Percentiles rank a stretch among this genome's conserved stretches.
phyloP scores from a whole-genome alignment of 2,888 invertebrate genomes.

The Drosophila suboccidentalis region DNA sequence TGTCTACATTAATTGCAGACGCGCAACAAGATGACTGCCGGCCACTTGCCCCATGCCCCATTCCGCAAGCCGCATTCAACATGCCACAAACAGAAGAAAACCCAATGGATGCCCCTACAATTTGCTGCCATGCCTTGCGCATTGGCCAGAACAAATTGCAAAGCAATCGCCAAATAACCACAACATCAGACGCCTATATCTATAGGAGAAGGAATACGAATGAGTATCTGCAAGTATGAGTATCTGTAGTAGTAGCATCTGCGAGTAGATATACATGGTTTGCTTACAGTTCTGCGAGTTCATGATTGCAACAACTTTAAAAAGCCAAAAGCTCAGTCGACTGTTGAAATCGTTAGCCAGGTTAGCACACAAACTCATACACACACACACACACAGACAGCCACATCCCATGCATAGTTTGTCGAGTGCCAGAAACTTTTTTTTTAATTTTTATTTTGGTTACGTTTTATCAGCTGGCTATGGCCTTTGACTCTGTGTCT shows the following conservation, averaged over 20 bases:
- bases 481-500: slow-evolving; percentile 44
- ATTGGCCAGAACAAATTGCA: slow-evolving; percentile 72
- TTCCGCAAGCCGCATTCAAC: too few species aligned
- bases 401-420: slow-evolving; percentile 35
- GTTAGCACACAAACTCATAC: slow-evolving; percentile 30
- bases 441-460: slow-evolving; percentile 23
- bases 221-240: slow-evolving; percentile 8
- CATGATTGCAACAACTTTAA: slow-evolving; percentile 36
- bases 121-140: slow-evolving; percentile 67
- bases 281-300: slow-evolving; percentile 12
- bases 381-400: slow-evolving; percentile 20
- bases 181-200: slow-evolving; percentile 25
- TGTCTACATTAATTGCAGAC: slow-evolving; percentile 79
- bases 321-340: slow-evolving; percentile 41
- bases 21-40: slow-evolving; percentile 63
- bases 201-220: slow-evolving; percentile 1
- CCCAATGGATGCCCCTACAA: slow-evolving; percentile 61
- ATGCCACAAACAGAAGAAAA: not conserved
- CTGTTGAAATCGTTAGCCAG: slow-evolving; percentile 46
- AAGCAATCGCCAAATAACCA: slow-evolving; percentile 59
- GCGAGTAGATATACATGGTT: slow-evolving; percentile 2
- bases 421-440: slow-evolving; percentile 39
- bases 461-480: slow-evolving; percentile 37
- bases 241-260: slow-evolving; percentile 5
- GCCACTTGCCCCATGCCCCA: too few species aligned